Percentiles rank a stretch among this genome's conserved stretches.
These are phyloP conservation scores for Sceloporus undulatus DNA, from an alignment of 2,113 vertebrate species.

Conservation along the genomic window DNA sequence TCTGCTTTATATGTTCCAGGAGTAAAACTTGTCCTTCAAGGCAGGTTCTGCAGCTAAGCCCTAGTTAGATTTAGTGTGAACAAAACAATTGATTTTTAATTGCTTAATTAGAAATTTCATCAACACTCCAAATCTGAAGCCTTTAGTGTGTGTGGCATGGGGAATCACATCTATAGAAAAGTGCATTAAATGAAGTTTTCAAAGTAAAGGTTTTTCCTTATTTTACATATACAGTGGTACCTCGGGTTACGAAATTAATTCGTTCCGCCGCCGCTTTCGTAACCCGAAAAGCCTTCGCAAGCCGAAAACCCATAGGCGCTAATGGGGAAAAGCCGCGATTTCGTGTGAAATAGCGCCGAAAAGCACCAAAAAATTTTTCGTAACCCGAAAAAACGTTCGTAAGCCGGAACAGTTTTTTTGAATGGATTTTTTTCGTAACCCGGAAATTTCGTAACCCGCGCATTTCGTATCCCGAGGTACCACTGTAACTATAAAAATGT, in stretches of 20 bases:
- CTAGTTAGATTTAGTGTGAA: not conserved
- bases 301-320: too few relatives aligned
- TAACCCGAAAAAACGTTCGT: too few relatives aligned
- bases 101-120: not conserved
- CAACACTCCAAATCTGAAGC: not conserved
- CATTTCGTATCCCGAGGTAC: too few relatives aligned
- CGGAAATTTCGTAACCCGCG: too few relatives aligned
- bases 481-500: not conserved
- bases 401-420: too few relatives aligned
- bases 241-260: too few relatives aligned
- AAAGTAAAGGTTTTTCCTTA: slow-evolving; percentile 12
- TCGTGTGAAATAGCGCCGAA: too few relatives aligned
- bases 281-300: too few relatives aligned
- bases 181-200: not conserved
- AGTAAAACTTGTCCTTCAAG: not conserved
- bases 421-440: too few relatives aligned
- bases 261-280: too few relatives aligned
- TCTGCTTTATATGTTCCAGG: not conserved
- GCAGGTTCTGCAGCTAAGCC: not conserved
- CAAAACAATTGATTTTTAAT: not conserved
- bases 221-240: slow-evolving; percentile 53
- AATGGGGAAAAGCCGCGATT: too few relatives aligned
- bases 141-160: not conserved
- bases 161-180: not conserved
- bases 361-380: too few relatives aligned